Conservation (phyloP, 2,888 invertebrate genomes). For the Steinernema hermaphroditum region DNA sequence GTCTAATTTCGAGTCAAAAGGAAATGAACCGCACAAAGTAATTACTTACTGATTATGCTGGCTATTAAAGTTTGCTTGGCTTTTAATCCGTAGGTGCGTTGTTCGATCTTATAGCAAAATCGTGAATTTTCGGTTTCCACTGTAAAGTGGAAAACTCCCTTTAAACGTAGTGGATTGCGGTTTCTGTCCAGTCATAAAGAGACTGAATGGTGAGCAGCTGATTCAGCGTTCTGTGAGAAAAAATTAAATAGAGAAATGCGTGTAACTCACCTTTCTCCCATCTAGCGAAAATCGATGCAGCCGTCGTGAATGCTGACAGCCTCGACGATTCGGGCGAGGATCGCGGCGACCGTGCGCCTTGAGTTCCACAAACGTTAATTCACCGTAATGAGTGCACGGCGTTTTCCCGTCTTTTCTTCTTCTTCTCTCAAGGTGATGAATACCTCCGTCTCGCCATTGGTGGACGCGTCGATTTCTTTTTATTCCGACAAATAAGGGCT, state of each 20-base stretch:
- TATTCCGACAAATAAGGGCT: not conserved
- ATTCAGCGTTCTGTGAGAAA: no score
- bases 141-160: no score
- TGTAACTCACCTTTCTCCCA: conserved; percentile 1
- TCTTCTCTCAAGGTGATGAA: not conserved
- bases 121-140: no score
- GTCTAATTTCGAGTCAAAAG: no score
- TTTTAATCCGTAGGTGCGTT: no score
- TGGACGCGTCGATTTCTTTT: not conserved
- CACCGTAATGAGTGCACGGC: conserved; percentile 2
- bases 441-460: not conserved
- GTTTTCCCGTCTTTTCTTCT: not conserved
- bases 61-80: no score
- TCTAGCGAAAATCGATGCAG: conserved; percentile 2
- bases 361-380: not conserved
- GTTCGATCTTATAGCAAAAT: no score
- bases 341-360: not conserved
- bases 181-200: no score
- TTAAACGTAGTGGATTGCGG: no score
- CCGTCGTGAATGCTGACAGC: not conserved
- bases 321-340: not conserved
- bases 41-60: no score
- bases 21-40: no score
- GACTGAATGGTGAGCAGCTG: no score
- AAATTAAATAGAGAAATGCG: not conserved